Evolutionary conservation across 2,888 invertebrate species (phyloP), one percentile per base, ranked within the genome.

Genomic region (Rhagonycha fulva): DNA sequence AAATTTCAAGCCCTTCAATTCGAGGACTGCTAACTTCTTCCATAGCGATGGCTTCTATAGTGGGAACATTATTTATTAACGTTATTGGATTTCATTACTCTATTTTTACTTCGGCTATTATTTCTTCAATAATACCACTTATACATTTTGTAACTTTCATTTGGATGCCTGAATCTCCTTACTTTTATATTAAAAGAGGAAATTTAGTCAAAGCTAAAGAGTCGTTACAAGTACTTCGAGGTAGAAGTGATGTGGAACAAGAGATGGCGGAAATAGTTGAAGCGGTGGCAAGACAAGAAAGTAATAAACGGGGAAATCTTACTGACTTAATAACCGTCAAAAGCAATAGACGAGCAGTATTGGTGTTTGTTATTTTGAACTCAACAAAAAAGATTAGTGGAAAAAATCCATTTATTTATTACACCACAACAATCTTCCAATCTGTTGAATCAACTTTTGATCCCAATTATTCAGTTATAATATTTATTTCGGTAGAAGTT

Each of bases 91-190:
- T 91, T 2, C 89, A 89, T 82, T 90, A 90, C 63, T 87, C 90
- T 79, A 91, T 92, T 87, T 87, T 86, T 80, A 86, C 87, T 14
- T 88, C 91, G 79, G 91, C 91, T 79, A 86, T 89, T 70, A 89
- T 91, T 84, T 92, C 91, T 83, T 88, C 91, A 80, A 84, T 90
- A 77, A 88, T 92, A 73, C 91, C 93, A 9, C 84, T 92, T 26
- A 83, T 91, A 62, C 91, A 92, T 82, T 87, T 92, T 67, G 74
- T 90, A 19, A 87, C 89, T 10, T 91, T 93, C 84, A 85, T 90
- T 30, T 90, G 90, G 83, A 89, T 93, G 85, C 94, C 94, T n/a
- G 94, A 94, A 87, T 90, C 91, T 0, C 92, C 92, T 0, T 88
- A 91, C 71, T 90, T 87, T 79, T 85, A 87, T 78, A 85, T 89